Evolutionary conservation across 2,888 invertebrate species (phyloP), one percentile per base, ranked within the genome.

Genomic region (Hypomecis atomaria): DNA sequence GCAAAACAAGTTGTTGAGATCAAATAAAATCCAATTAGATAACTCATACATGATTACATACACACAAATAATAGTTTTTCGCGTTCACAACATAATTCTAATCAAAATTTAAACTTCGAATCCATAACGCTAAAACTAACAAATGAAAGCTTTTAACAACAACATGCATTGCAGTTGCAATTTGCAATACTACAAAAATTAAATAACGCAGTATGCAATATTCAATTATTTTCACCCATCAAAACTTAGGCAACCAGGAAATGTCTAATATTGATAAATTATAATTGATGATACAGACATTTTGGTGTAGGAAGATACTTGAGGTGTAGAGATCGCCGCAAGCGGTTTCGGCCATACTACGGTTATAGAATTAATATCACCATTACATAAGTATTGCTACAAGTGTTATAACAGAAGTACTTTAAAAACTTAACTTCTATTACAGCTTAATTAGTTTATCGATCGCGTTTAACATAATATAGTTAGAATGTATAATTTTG

Each of bases 281-380:
- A 77, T 75, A 74, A 71, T 68, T 78, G 69, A 77, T 78, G 79
- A 76, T 76, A 67, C 60, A 60, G 58, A 70, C 57, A 52, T 65
- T 67, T 69, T 10, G 55, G 63, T 65, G 69, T 70, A 69, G 65
- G 71, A 69, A 69, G 71, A 65, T 48, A 65, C 64, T 68, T 49
- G 65, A 67, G 43, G 61, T 66, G 70, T 63, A 52, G 44, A 65
- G 55, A 71, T 58, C 33, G 68, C 71, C 63, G 58, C 67, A 48
- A 67, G 71, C 71, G 23, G 23, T 43, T 50, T 55, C 40, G 43
- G 11, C 43, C n/a, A 10, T 6, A n/a, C 48, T 45, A 23, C 49
- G 10, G 40, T 5, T 60, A 66, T 60, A 38, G 54, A 64, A 64
- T 57, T 49, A 60, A 61, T 43, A 58, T 7, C 53, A 50, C 63